Evolutionary conservation across 2,113 vertebrate species (phyloP), one percentile per base, ranked within the genome.

Genomic region (Clarias batrachus): DNA sequence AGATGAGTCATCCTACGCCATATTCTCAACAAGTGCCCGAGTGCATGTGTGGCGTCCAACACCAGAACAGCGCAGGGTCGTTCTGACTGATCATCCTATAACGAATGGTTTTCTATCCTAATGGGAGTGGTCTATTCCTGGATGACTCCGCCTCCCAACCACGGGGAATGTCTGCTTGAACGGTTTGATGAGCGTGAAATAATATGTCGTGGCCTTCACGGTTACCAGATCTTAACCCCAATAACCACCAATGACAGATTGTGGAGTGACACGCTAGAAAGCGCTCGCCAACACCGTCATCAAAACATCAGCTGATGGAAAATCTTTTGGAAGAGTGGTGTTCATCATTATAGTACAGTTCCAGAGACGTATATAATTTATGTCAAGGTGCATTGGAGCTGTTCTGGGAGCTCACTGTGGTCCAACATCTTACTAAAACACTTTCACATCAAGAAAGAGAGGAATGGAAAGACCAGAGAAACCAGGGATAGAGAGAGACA

Each of bases 1-100:
- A 66, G 81, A 82, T 82, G 81, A 66, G 81, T 82, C 81, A 82
- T 82, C 63, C 25, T 52, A 52, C 9, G 25, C 41, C 25, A 54
- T 82, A 27, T 65, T 82, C 80, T 41, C 60, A 23, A 52, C 80
- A 82, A 65, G 41, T 66, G 80, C n/a, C 17, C 12, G 14, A 17
- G 57, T 25, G 27, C 57, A 23, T 81, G 57, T 81, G 78, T 62
- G 78, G 57, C 27, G 3, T 80, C 33, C 77, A 4, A 30, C 54
- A 30, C 4, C 23, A 77, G 6, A 33, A 37, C 56, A 2, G 25
- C 27, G 76, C 25, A 30, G 76, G 25, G 25, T 57, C 52, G 11
- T 25, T 62, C 57, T 62, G 56, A 60, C 56, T 80, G 5, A 52
- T 81, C 60, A 82, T 48, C 37, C 23, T 52, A 12, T 80, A 60